A percentile compares a stretch with the other conserved stretches of the same genome.
These are phyloP conservation scores for Lophura swinhoii DNA, from an alignment of 2,797 vertebrate species.

Conservation along the genomic window DNA sequence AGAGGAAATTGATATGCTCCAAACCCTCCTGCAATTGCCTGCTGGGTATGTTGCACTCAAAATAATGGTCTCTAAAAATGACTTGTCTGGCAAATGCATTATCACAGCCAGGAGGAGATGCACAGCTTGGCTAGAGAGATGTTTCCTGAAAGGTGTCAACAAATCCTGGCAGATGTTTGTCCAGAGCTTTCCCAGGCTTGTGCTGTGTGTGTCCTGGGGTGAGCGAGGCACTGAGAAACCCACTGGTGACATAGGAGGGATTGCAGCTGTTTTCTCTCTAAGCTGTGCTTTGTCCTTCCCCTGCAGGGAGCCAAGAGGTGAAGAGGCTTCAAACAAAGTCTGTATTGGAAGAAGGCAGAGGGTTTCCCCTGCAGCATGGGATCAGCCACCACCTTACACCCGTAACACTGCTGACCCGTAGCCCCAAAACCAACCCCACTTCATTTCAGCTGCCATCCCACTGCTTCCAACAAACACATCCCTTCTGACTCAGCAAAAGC, in stretches of 20 bases:
- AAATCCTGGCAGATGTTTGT: not conserved
- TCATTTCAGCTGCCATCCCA: not conserved
- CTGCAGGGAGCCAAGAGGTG: not conserved
- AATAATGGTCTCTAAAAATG: not conserved
- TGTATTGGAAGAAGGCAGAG: not conserved
- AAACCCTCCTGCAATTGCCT: not conserved
- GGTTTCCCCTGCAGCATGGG: not conserved
- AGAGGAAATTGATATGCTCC: not conserved
- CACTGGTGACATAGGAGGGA: not conserved
- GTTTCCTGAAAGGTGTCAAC: not conserved
- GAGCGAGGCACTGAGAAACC: not conserved
- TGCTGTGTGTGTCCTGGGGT: not conserved
- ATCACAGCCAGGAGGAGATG: not conserved
- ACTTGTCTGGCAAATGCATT: not conserved
- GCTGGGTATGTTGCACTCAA: not conserved
- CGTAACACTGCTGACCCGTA: not conserved
- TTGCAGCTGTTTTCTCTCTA: not conserved
- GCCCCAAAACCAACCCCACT: fast-evolving
- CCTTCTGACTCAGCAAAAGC: not conserved
- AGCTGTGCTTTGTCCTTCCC: not conserved
- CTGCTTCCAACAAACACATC: not conserved
- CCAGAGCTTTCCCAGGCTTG: not conserved
- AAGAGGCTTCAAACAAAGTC: not conserved
- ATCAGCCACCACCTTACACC: not conserved
- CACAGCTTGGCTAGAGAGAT: not conserved